phyloP scores from a whole-genome alignment of 2,888 invertebrate genomes.

The Leptinotarsa juncta region DNA sequence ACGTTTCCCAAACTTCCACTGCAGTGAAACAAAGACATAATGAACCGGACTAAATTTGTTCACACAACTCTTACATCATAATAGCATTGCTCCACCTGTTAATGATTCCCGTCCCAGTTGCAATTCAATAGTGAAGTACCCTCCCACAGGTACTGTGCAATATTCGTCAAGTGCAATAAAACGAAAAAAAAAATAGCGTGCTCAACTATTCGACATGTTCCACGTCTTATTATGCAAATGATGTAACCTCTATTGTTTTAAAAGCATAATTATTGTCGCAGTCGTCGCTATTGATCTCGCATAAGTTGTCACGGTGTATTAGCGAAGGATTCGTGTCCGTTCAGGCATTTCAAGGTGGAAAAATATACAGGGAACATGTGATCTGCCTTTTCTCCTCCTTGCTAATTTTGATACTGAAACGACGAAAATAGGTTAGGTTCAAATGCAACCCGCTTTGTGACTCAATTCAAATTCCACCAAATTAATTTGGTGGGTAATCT shows the following conservation, averaged over 20 bases:
- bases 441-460: too few relatives aligned
- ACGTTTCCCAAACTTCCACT: too few relatives aligned
- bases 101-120: slow-evolving; percentile 56
- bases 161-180: slow-evolving; percentile 47
- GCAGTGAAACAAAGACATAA: too few relatives aligned
- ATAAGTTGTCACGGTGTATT: slow-evolving; percentile 11
- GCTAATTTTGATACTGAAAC: background rate
- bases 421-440: too few relatives aligned
- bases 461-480: too few relatives aligned
- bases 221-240: slow-evolving; percentile 38
- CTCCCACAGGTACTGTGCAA: slow-evolving; percentile 48
- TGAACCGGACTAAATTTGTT: slow-evolving; percentile 38
- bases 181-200: slow-evolving; percentile 34
- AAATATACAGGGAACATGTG: background rate
- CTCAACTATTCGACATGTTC: slow-evolving; percentile 33
- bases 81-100: slow-evolving; percentile 57
- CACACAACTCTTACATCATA: slow-evolving; percentile 46
- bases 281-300: slow-evolving; percentile 18
- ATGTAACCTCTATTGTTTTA: slow-evolving; percentile 41
- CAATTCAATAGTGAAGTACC: slow-evolving; percentile 44
- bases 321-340: background rate
- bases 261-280: slow-evolving; percentile 29
- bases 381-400: background rate
- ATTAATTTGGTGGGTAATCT: too few relatives aligned
- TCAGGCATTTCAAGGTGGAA: slow-evolving; percentile 8